These are phyloP conservation scores for Zaprionus taronus DNA, from an alignment of 1,140 invertebrate species.

Conservation along the genomic window DNA sequence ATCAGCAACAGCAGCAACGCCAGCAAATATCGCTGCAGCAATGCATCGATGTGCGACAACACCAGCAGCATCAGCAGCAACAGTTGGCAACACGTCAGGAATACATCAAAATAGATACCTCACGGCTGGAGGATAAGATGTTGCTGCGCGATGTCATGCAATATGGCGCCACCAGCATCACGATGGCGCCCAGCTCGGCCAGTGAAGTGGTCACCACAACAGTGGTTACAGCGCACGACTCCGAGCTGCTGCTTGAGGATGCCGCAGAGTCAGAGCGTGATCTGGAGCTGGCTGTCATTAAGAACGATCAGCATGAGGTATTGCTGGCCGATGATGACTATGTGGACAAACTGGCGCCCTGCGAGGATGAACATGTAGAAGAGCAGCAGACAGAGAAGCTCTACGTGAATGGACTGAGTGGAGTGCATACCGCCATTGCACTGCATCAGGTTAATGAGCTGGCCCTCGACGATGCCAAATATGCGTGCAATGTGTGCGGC, in stretches of 20 bases:
- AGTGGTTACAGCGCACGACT: constrained; percentile 60
- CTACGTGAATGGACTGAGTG: constrained; percentile 57
- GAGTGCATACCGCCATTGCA: constrained; percentile 58
- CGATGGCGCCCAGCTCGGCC: constrained; percentile 51
- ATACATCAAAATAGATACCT: constrained; percentile 79
- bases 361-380: constrained; percentile 37
- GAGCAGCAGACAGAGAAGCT: constrained; percentile 48
- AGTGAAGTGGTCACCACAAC: constrained; percentile 47
- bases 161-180: constrained; percentile 69
- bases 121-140: constrained; percentile 75
- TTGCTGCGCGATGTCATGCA: constrained; percentile 78
- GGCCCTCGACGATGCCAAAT: constrained; percentile 71
- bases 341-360: constrained; percentile 37
- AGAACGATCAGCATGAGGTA: constrained; percentile 49
- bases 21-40: constrained; percentile 65
- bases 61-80: constrained; percentile 35
- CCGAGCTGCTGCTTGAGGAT: constrained; percentile 64
- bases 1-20: constrained; percentile 62
- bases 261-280: constrained; percentile 69
- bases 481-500: constrained; percentile 86
- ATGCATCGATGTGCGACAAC: constrained; percentile 47
- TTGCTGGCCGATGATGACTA: constrained; percentile 38
- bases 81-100: constrained; percentile 56
- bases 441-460: constrained; percentile 60
- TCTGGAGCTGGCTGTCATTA: constrained; percentile 64